Evolutionary conservation across 2,888 invertebrate species (phyloP), one percentile per base, ranked within the genome.

Genomic region (Pseudococcus viburni): DNA sequence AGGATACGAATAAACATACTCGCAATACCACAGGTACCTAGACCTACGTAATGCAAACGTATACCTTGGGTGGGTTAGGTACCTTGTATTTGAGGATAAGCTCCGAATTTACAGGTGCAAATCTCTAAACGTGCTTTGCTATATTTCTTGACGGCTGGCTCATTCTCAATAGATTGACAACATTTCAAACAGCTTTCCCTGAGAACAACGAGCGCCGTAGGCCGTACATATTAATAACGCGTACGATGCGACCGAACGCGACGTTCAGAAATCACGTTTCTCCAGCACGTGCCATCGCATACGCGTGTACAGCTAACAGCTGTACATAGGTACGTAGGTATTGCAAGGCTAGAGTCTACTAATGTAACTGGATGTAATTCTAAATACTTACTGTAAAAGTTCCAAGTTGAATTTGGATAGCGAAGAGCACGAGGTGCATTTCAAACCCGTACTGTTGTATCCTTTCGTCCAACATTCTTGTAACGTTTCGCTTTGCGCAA

Each of bases 51-150:
- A 3, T 33, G 26, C 3, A 33, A 33, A 33, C 26, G 1, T 33
- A 33, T 33, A 33, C 26, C 26, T 33, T 3, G 26, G 3, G 3
- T 33, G 3, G 26, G 26, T 33, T 33, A 33, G 26, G 4, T 91
- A 94, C 94, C 94, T 93, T 98, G 97, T 90, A 99, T 98, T 93
- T 99, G 99, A 68, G 99, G 99, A 94, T 97, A 99, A 9, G 97
- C 96, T 89, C 98, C 97, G 93, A 99, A 98, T 93, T 99, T 99
- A 92, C 99, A 99, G 86, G 98, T 98, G 91, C 99, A 99, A 8
- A 99, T 98, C 93, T 98, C 98, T 73, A 99, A 93, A 89, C 97
- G 94, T 0, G 98, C 99, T 91, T 95, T 96, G 0, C 98, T 96
- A 92, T 97, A 99, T 89, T 95, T 95, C 92, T 95, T 95, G 2